These are phyloP conservation scores for Drosophila azteca DNA, from an alignment of 1,140 invertebrate species.

Conservation along the genomic window DNA sequence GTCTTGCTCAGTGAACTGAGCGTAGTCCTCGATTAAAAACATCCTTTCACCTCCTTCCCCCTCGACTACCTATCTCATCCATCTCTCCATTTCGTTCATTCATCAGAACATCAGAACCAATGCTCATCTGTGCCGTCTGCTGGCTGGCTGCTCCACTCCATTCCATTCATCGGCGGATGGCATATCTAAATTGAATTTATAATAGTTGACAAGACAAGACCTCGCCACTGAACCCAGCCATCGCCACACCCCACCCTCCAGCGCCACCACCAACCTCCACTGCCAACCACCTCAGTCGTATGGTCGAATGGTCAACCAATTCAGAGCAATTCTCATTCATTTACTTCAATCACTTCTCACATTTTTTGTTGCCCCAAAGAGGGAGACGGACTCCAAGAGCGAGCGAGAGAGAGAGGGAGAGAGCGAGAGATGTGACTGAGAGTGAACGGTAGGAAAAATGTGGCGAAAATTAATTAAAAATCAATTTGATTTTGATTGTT, in stretches of 20 bases:
- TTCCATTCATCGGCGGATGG: slow-evolving; percentile 26
- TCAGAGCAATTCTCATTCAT: slow-evolving; percentile 58
- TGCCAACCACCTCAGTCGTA: slow-evolving; percentile 20
- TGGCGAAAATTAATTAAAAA: slow-evolving; percentile 82
- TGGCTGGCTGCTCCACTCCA: background rate
- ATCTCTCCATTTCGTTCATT: slow-evolving; percentile 32
- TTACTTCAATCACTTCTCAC: slow-evolving; percentile 63
- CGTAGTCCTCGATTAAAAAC: too few relatives aligned
- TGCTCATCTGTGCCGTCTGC: slow-evolving; percentile 11
- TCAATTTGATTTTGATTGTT: slow-evolving; percentile 82
- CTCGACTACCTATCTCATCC: background rate
- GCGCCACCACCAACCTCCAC: too few relatives aligned
- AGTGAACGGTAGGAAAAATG: slow-evolving; percentile 59
- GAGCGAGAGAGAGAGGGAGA: background rate
- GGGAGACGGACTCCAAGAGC: slow-evolving; percentile 1
- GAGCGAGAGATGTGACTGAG: background rate
- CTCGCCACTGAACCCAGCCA: slow-evolving; percentile 16
- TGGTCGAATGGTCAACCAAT: slow-evolving; percentile 42
- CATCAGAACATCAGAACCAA: slow-evolving; percentile 14
- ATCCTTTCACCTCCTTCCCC: too few relatives aligned
- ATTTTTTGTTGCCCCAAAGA: slow-evolving; percentile 23
- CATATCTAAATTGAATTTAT: slow-evolving; percentile 76
- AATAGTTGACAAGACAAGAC: slow-evolving; percentile 69
- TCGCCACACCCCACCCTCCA: background rate
- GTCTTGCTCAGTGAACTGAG: too few relatives aligned